Evolutionary conservation across 1,140 invertebrate species (phyloP).

Genomic region (Glossosoma conforme): DNA sequence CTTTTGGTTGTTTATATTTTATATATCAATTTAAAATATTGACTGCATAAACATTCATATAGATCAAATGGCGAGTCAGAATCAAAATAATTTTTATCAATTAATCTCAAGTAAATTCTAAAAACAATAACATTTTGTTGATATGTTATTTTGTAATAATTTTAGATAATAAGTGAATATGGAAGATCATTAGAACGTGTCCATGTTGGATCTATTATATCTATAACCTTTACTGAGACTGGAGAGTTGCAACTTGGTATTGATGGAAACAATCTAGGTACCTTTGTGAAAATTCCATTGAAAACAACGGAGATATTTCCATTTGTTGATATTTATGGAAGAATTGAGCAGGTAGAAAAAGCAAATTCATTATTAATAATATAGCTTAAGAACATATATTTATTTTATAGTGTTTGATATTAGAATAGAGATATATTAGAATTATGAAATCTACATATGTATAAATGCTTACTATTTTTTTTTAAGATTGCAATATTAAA

Average conservation of each 20-base stretch:
- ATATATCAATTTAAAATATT: no score
- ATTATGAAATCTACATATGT: no score
- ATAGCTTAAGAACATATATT: background rate
- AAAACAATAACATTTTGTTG: background rate
- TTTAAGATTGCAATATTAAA: constrained; percentile 23
- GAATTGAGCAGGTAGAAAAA: constrained; percentile 25
- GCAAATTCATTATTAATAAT: background rate
- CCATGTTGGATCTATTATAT: constrained; percentile 12
- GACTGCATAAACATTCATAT: no score
- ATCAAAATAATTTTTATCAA: no score
- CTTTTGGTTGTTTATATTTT: no score
- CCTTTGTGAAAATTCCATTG: constrained; percentile 19
- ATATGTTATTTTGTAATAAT: constrained; percentile 3
- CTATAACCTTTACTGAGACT: constrained; percentile 23
- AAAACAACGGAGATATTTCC: constrained; percentile 24
- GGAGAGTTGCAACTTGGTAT: constrained; percentile 24
- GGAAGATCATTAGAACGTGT: constrained; percentile 19
- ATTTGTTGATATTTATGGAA: constrained; percentile 27
- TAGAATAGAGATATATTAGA: background rate
- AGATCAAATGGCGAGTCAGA: no score
- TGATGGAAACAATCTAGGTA: constrained; percentile 20
- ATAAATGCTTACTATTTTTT: background rate
- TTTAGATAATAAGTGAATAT: constrained; percentile 22
- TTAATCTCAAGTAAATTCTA: background rate
- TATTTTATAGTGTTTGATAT: background rate